A percentile compares a stretch with the other conserved stretches of the same genome.
Evolutionary conservation across 2,797 vertebrate species (phyloP).

Genomic region (Clarias laeviceps): DNA sequence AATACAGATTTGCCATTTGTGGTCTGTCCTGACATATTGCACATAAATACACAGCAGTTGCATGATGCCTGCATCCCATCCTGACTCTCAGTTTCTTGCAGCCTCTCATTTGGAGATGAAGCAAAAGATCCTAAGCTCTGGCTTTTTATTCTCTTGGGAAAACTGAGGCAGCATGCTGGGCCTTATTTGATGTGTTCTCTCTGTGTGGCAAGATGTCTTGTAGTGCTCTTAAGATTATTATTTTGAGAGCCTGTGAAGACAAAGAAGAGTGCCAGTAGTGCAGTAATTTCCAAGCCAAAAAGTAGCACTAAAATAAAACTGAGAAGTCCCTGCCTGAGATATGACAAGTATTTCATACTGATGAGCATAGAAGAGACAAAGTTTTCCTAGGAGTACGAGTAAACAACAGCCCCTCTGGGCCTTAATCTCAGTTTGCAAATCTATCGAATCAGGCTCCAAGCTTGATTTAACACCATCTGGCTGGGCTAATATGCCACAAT

Average conservation of each 20-base stretch:
- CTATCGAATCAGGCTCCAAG: constrained; percentile 29
- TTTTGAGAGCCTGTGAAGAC: constrained; percentile 70
- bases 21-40: constrained; percentile 70
- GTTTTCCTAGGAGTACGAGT: constrained; percentile 16
- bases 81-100: constrained; percentile 54
- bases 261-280: constrained; percentile 42
- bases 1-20: constrained; percentile 58
- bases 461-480: constrained; percentile 45
- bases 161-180: constrained; percentile 71
- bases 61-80: constrained; percentile 53
- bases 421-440: constrained; percentile 27
- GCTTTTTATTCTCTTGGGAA: constrained; percentile 76
- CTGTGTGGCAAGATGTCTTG: constrained; percentile 76
- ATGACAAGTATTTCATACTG: constrained; percentile 33
- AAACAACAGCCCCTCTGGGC: constrained; percentile 27
- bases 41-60: constrained; percentile 71
- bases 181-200: constrained; percentile 77
- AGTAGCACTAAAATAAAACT: constrained; percentile 51
- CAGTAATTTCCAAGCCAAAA: constrained; percentile 48
- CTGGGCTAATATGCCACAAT: constrained; percentile 51
- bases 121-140: constrained; percentile 72
- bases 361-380: constrained; percentile 45
- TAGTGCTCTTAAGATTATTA: constrained; percentile 77
- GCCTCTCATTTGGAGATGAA: constrained; percentile 66
- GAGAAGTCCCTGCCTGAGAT: constrained; percentile 26